These are phyloP conservation scores for Hyposmocoma kahamanoa DNA, from an alignment of 1,140 invertebrate genomes.

Conservation along the genomic window DNA sequence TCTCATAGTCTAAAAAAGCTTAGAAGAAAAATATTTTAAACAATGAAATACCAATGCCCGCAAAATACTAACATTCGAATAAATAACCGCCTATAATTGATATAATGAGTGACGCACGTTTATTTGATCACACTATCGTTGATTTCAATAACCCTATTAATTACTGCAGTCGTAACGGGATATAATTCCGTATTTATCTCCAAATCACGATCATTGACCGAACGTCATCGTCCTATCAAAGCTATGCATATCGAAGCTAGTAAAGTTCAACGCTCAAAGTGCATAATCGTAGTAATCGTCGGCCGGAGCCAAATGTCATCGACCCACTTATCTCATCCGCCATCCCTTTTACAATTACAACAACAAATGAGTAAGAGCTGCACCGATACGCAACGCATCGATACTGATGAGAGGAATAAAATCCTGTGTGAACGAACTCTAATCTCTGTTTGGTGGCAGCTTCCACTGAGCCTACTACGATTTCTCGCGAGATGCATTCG, in stretches of 20 bases:
- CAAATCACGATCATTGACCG: neutral
- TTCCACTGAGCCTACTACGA: conserved; percentile 24
- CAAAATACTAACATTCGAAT: too few species aligned
- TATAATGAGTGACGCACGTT: too few species aligned
- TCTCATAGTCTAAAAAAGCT: too few species aligned
- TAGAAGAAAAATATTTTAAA: too few species aligned
- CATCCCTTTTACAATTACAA: conserved; percentile 73
- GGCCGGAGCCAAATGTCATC: conserved; percentile 68
- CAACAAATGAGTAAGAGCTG: conserved; percentile 72
- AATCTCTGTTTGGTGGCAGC: conserved; percentile 55
- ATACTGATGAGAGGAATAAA: conserved; percentile 67
- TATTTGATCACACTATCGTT: too few species aligned
- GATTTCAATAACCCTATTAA: too few species aligned
- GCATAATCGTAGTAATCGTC: conserved; percentile 69
- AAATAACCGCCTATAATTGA: too few species aligned
- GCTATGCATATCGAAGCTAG: conserved; percentile 27
- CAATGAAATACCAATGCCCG: too few species aligned
- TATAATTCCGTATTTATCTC: too few species aligned
- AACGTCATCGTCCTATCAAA: neutral
- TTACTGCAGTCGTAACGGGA: too few species aligned
- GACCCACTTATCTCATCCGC: conserved; percentile 71
- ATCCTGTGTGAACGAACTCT: conserved; percentile 73
- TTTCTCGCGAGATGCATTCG: neutral
- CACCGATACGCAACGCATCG: conserved; percentile 60
- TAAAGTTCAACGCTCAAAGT: conserved; percentile 72